Percentiles rank a stretch among this genome's conserved stretches.
Conservation (phyloP, 2,888 invertebrate genomes). For the Hypomecis punctinalis region DNA sequence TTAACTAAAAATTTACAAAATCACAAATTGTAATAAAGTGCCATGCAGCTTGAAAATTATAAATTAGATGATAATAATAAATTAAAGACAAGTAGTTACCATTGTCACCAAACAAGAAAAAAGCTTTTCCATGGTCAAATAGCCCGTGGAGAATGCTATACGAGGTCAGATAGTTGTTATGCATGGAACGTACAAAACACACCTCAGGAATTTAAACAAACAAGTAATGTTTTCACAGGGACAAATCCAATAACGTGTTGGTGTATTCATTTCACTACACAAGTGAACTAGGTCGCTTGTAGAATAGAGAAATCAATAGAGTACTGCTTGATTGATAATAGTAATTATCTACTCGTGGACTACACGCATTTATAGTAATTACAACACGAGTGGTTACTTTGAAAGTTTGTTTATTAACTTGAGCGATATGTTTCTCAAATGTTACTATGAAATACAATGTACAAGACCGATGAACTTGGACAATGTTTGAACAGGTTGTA, state of each 20-base stretch:
- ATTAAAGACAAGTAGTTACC: neutral
- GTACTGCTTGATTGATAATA: constrained; percentile 12
- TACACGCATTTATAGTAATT: neutral
- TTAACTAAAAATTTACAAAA: too few relatives aligned
- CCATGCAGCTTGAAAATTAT: too few relatives aligned
- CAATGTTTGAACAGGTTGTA: neutral
- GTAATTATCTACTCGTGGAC: constrained; percentile 3
- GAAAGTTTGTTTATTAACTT: neutral
- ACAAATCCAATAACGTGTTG: constrained; percentile 36
- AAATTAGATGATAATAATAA: neutral
- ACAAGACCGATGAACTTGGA: neutral
- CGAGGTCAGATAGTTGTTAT: constrained; percentile 41
- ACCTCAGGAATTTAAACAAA: constrained; percentile 50
- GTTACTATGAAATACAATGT: neutral
- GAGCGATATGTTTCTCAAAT: neutral
- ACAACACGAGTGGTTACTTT: neutral
- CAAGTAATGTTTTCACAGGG: constrained; percentile 51
- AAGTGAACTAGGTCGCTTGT: constrained; percentile 23
- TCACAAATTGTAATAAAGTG: too few relatives aligned
- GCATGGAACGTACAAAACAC: constrained; percentile 45
- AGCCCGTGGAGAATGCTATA: constrained; percentile 3
- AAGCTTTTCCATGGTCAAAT: constrained; percentile 5
- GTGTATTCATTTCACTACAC: constrained; percentile 37
- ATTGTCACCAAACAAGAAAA: neutral
- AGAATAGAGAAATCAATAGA: constrained; percentile 23